phyloP scores from a whole-genome alignment of 1,140 invertebrate species.

The Nasonia giraulti region DNA sequence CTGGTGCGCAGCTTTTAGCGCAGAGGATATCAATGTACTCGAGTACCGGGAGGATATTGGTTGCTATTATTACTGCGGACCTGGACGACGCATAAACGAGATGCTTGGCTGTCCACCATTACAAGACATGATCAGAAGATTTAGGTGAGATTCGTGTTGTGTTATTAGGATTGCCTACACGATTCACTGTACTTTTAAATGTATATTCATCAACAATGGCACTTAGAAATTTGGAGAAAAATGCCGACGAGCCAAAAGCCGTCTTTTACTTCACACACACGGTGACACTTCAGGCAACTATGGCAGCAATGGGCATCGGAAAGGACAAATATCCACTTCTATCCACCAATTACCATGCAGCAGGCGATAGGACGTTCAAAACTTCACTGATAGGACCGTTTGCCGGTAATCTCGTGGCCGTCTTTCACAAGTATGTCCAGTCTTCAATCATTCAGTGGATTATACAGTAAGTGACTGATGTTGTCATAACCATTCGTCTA shows the following conservation, averaged over 20 bases:
- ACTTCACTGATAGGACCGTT: slow-evolving; percentile 83
- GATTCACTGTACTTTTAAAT: no score
- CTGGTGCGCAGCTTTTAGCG: slow-evolving; percentile 83
- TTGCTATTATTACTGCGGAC: slow-evolving; percentile 83
- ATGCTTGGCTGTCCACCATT: slow-evolving; percentile 82
- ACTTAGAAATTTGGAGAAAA: slow-evolving; percentile 51
- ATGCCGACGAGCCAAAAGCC: slow-evolving; percentile 70
- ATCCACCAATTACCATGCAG: slow-evolving; percentile 79
- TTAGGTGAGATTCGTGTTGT: slow-evolving; percentile 27
- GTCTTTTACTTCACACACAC: slow-evolving; percentile 84
- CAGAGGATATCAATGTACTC: slow-evolving; percentile 79
- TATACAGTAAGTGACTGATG: no score
- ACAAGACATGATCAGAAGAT: slow-evolving; percentile 82
- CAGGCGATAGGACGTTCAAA: slow-evolving; percentile 78
- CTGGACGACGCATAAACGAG: slow-evolving; percentile 78
- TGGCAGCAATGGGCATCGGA: slow-evolving; percentile 79
- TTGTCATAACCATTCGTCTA: slow-evolving; percentile 60
- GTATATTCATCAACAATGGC: no score
- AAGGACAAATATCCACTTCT: slow-evolving; percentile 78
- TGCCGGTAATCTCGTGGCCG: slow-evolving; percentile 84
- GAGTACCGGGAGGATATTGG: slow-evolving; percentile 86
- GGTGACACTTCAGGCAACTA: slow-evolving; percentile 75
- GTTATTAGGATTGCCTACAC: no score
- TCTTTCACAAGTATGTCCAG: slow-evolving; percentile 79
- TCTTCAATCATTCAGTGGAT: no score